phyloP scores from a whole-genome alignment of 2,113 vertebrate genomes.

The Trochalopteron elliotii region DNA sequence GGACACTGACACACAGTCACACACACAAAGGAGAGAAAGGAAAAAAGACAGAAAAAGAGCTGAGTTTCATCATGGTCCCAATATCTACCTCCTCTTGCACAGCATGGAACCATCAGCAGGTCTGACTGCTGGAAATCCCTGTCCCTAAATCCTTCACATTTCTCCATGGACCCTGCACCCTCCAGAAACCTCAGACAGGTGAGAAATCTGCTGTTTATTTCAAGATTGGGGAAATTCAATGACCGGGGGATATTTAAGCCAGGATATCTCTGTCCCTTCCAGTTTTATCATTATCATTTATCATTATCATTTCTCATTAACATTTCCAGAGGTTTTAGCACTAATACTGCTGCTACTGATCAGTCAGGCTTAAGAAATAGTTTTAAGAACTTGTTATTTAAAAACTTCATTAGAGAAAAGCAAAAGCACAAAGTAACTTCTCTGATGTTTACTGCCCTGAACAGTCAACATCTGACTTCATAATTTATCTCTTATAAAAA shows the following conservation, averaged over 20 bases:
- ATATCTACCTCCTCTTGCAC: not conserved
- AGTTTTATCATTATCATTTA: not conserved
- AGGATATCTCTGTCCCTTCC: not conserved
- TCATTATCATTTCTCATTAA: too few species aligned
- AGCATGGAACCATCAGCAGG: not conserved
- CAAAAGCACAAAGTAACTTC: not conserved
- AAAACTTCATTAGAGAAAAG: not conserved
- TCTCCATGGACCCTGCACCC: not conserved
- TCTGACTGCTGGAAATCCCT: not conserved
- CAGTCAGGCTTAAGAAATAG: not conserved
- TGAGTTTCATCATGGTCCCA: not conserved
- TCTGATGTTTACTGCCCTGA: not conserved
- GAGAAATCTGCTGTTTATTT: not conserved
- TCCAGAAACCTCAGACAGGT: not conserved
- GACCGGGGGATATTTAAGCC: not conserved
- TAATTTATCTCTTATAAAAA: not conserved
- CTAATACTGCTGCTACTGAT: not conserved
- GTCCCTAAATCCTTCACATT: not conserved
- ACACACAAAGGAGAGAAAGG: not conserved
- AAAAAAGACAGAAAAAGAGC: not conserved
- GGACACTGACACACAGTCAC: too few species aligned
- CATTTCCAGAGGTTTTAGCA: not conserved
- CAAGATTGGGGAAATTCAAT: not conserved
- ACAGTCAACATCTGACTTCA: not conserved
- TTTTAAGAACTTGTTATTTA: not conserved